These are phyloP conservation scores for Calliphora vomitoria DNA, from an alignment of 2,888 invertebrate species.

Conservation along the genomic window DNA sequence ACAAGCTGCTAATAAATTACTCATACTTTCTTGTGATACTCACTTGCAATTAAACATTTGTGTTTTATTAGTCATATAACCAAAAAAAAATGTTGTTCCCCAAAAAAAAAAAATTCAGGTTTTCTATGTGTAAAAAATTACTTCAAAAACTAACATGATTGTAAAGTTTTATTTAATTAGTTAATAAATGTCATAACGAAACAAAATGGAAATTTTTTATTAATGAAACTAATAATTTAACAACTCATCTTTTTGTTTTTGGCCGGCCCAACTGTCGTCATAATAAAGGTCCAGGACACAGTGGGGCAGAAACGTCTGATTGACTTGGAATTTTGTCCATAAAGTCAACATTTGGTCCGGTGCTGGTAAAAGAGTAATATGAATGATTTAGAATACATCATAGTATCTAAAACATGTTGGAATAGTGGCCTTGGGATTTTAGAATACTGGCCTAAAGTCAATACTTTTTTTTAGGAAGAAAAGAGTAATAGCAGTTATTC, in stretches of 20 bases:
- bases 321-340: no score
- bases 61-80: neutral
- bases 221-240: conserved; percentile 28
- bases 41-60: neutral
- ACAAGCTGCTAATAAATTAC: neutral
- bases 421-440: no score
- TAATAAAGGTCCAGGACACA: neutral
- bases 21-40: neutral
- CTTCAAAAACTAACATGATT: neutral
- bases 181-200: conserved; percentile 38
- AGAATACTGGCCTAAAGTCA: no score
- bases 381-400: no score
- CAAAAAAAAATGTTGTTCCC: neutral
- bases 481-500: no score
- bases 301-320: no score
- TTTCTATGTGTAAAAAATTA: neutral
- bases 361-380: no score
- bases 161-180: conserved; percentile 9
- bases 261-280: neutral
- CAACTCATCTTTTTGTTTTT: neutral
- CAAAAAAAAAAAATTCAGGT: neutral
- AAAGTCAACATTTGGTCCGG: no score
- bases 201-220: neutral
- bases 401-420: no score
- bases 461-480: no score